phyloP scores from a whole-genome alignment of 2,113 vertebrate genomes.

The Calyptomena viridis region DNA sequence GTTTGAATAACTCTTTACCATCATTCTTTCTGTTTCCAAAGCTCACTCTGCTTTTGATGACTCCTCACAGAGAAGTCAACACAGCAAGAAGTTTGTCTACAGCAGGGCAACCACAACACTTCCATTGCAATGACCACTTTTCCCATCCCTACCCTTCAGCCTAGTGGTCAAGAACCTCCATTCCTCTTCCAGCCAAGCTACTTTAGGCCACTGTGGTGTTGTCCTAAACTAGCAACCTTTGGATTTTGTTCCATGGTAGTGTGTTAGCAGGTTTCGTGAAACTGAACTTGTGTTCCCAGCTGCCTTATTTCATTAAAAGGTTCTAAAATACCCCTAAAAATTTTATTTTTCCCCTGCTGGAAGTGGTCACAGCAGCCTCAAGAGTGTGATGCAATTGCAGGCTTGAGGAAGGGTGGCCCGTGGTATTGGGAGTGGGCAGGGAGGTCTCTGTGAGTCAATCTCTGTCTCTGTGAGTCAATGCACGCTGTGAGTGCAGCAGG shows the following conservation, averaged over 20 bases:
- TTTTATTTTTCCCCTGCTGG: not conserved
- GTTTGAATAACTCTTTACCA: not conserved
- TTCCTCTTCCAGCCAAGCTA: not conserved
- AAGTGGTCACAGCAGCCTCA: not conserved
- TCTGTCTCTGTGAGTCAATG: not conserved
- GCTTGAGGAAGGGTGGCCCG: not conserved
- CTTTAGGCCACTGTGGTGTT: not conserved
- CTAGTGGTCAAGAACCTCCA: not conserved
- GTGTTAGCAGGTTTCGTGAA: not conserved
- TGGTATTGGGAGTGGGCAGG: not conserved
- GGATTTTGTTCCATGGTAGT: not conserved
- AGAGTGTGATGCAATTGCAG: not conserved
- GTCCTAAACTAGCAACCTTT: not conserved
- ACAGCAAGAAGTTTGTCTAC: not conserved
- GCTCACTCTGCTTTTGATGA: not conserved
- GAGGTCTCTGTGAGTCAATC: constrained; percentile 44
- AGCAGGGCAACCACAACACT: not conserved
- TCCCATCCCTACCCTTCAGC: not conserved
- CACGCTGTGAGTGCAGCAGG: not conserved
- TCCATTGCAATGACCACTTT: not conserved
- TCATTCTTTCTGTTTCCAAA: not conserved
- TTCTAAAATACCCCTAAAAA: not conserved
- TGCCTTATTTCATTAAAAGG: not conserved
- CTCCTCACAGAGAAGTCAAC: not conserved
- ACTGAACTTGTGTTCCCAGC: not conserved